phyloP scores from a whole-genome alignment of 2,888 invertebrate genomes.

The Clitarchus hookeri region DNA sequence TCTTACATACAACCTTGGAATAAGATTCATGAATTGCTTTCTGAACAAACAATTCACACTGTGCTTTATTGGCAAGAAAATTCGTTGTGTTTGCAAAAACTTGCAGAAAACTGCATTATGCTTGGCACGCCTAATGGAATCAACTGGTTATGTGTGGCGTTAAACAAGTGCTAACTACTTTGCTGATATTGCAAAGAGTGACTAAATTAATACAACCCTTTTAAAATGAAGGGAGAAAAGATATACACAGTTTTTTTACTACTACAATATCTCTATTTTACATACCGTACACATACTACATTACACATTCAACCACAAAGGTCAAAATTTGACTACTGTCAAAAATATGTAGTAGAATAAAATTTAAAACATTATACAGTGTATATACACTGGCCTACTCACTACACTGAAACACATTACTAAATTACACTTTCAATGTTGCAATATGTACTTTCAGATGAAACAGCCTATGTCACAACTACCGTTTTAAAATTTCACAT shows the following conservation, averaged over 20 bases:
- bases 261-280: not conserved
- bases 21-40: too few species aligned
- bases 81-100: not conserved
- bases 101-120: not conserved
- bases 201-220: not conserved
- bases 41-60: too few species aligned
- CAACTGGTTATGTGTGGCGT: not conserved
- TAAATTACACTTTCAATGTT: not conserved
- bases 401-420: not conserved
- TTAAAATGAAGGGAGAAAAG: not conserved
- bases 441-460: not conserved
- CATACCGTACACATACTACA: not conserved
- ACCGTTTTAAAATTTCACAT: constrained; percentile 1
- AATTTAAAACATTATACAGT: not conserved
- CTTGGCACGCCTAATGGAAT: not conserved
- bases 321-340: not conserved
- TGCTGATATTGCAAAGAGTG: not conserved
- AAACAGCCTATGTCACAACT: constrained; percentile 14
- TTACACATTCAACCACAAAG: not conserved
- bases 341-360: not conserved
- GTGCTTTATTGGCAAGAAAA: not conserved
- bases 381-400: not conserved
- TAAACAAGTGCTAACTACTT: not conserved
- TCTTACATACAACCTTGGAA: too few species aligned
- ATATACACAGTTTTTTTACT: not conserved